Base-by-base conservation (phyloP, 35 echinoderm and acorn worm genomes). In the Anneissia japonica region DNA sequence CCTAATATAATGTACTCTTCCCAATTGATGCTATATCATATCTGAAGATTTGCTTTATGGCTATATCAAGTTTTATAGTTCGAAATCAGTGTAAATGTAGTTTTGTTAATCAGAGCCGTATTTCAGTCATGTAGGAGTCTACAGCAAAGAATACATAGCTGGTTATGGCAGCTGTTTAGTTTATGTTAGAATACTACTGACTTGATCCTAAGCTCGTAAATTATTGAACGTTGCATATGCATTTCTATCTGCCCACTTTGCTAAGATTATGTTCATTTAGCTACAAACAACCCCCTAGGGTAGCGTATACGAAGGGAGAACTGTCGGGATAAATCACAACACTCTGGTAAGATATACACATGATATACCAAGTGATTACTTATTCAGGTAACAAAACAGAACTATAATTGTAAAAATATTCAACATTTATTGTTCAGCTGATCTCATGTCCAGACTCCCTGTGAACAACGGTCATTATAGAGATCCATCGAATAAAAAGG, bases 361-460 rank as follows among this genome's bases (percentile, higher is more conserved):
- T 64, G 26, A 23, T 23, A 64, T 23, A 64, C 51, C 51, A 64
- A 64, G 51, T 2, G 51, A 12, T 45, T 64, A n/a, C n/a, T 16
- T 64, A 64, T 64, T 64, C 51, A 64, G 51, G 51, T 64, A 64
- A 64, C 51, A 64, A 64, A 43, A 64, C n/a, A 64, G 51, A 64
- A 12, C 2, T 23, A 16, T 64, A 64, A 64, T 64, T 64, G 51
- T 64, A 64, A 64, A 19, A 64, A 64, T 64, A 64, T 64, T 64
- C 26, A 23, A 64, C 51, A 23, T 9, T 23, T 64, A 64, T 64
- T 64, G 51, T 64, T 64, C 21, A 23, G 26, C 11, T 23, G 51
- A 64, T 64, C 9, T 9, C 51, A 26, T 26, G 51, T 64, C 51
- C 51, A 64, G 51, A 64, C 7, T 64, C 21, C 26, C 51, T 64